These are phyloP conservation scores for Monomorium pharaonis DNA, from an alignment of 1,140 invertebrate species.

Conservation along the genomic window DNA sequence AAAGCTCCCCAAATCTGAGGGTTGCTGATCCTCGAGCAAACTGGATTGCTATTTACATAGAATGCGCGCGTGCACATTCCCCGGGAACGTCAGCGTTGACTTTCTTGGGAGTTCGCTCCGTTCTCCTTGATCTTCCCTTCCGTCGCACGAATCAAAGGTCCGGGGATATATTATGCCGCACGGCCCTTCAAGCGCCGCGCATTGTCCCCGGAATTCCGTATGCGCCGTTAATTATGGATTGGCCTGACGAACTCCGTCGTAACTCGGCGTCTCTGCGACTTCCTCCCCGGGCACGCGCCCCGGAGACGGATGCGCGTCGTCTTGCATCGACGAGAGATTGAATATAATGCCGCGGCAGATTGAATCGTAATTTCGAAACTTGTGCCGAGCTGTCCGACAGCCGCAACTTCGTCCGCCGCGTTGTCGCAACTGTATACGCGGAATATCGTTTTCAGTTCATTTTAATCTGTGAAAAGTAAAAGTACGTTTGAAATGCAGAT, in stretches of 20 bases:
- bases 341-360: slow-evolving; percentile 10
- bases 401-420: not conserved
- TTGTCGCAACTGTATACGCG: not conserved
- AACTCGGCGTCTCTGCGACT: slow-evolving; percentile 10
- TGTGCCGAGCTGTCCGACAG: no score
- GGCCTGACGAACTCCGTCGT: slow-evolving; percentile 27
- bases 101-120: slow-evolving; percentile 31
- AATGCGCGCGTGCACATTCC: slow-evolving; percentile 57
- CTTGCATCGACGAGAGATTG: slow-evolving; percentile 27
- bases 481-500: not conserved
- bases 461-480: not conserved
- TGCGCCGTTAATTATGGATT: slow-evolving; percentile 42
- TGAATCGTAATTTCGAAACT: slow-evolving; percentile 3
- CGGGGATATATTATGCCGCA: slow-evolving; percentile 26
- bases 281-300: not conserved
- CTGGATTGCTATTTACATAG: slow-evolving; percentile 77
- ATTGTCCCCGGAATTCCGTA: slow-evolving; percentile 47
- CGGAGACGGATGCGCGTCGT: not conserved
- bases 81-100: slow-evolving; percentile 58
- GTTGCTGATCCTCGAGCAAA: slow-evolving; percentile 71
- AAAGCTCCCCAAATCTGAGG: slow-evolving; percentile 63
- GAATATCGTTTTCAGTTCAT: not conserved
- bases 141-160: slow-evolving; percentile 39
- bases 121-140: slow-evolving; percentile 44
- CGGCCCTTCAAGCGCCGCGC: slow-evolving; percentile 43